phyloP scores from a whole-genome alignment of 2,888 invertebrate genomes.

The Luffia ferchaultella region DNA sequence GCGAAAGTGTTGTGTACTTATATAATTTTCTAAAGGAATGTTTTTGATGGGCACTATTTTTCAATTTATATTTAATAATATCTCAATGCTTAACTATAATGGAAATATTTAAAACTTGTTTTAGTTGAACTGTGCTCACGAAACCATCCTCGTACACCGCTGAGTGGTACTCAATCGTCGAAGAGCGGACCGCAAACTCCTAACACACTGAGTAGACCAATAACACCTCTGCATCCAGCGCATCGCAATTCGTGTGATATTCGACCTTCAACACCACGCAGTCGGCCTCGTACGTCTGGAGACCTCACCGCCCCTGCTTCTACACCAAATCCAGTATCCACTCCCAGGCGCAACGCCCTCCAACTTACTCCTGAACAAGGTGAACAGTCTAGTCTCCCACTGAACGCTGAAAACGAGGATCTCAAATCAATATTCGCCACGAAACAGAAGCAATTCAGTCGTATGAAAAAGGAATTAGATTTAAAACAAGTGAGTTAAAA shows the following conservation, averaged over 20 bases:
- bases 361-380: conserved; percentile 6
- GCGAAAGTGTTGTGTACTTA: no score
- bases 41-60: no score
- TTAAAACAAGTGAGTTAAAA: conserved; percentile 39
- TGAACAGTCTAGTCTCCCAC: not conserved
- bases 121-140: no score
- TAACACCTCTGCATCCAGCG: conserved; percentile 27
- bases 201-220: conserved; percentile 26
- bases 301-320: conserved; percentile 19
- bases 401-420: conserved; percentile 26
- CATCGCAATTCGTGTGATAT: conserved; percentile 1
- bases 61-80: no score
- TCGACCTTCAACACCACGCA: conserved; percentile 16
- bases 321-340: conserved; percentile 20
- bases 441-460: conserved; percentile 38
- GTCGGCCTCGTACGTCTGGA: conserved; percentile 35
- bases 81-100: no score
- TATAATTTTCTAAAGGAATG: no score
- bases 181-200: conserved; percentile 38
- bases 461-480: conserved; percentile 52
- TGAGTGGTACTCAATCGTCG: not conserved
- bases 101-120: no score
- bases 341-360: conserved; percentile 13
- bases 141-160: not conserved
- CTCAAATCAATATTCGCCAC: conserved; percentile 26